Evolutionary conservation across 2,797 vertebrate genomes (phyloP), one percentile per base, ranked within the genome.

Genomic region (Alfaro cultratus): DNA sequence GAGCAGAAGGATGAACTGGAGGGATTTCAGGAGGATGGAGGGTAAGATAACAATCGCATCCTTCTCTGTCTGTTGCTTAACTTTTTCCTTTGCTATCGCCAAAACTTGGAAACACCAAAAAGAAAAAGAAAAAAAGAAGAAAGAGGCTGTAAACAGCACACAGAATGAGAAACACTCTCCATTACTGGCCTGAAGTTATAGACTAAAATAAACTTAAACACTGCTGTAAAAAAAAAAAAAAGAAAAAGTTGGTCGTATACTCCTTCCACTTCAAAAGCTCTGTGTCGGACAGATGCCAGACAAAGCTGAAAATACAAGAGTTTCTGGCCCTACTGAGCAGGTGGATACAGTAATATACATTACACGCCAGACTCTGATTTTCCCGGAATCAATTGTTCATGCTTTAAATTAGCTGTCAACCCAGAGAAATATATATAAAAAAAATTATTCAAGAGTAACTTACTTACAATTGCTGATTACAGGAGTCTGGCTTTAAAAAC

Each of bases 1-100:
- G 98, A 99, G 89, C 98, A 99, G 86, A 96, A 92, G 87, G 98
- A 99, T 87, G 98, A 99, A 87, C 83, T 99, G 88, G 97, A 99
- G 92, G 98, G 98, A 80, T 99, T 99, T 95, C 97, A 98, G 92
- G 97, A 98, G 70, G 98, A 99, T 64, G 93, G 97, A 94, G 98
- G 97, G 98, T 99, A 96, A 97, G 98, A 90, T 76, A 86, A 76
- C n/a, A 41, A 74, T 84, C 51, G n/a, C 43, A 9, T 29, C 26
- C 76, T 46, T 83, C 62, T 80, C 75, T 29, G 45, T 68, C 79
- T 82, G 62, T 67, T 1, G 62, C 23, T 67, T 31, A 68, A 77
- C 64, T 39, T 85, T 71, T 83, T 78, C 49, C 16, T 67, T 74
- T 29, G 53, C 53, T 57, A 21, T 83, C n/a, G 53, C 23, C 55